Conservation (phyloP, 2,888 invertebrate genomes). For the Morinoia aosen region DNA sequence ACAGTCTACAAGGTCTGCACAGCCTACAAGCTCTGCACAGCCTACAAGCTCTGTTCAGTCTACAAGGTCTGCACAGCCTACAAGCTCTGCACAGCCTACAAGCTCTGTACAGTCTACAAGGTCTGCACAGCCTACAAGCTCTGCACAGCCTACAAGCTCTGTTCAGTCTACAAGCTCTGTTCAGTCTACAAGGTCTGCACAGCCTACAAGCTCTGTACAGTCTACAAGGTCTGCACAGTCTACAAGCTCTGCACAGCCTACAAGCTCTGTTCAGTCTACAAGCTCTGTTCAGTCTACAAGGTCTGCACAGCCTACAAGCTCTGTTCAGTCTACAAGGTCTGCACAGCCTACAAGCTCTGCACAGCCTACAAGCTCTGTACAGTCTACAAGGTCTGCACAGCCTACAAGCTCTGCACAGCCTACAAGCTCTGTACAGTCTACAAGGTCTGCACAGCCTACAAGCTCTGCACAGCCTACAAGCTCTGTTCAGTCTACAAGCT, state of each 20-base stretch:
- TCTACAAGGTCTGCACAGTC: no score
- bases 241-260: no score
- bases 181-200: not conserved
- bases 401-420: no score
- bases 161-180: not conserved
- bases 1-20: not conserved
- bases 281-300: not conserved
- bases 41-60: no score
- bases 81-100: not conserved
- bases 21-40: not conserved
- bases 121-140: not conserved
- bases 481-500: no score
- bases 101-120: not conserved
- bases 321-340: no score
- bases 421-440: no score
- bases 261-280: not conserved
- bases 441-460: no score
- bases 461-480: not conserved
- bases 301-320: not conserved
- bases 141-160: no score
- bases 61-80: no score
- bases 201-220: not conserved
- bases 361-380: not conserved
- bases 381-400: not conserved
- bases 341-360: not conserved